These are phyloP conservation scores for Molossus alvarezi DNA, from an alignment of 2,797 vertebrate genomes.

Conservation along the genomic window DNA sequence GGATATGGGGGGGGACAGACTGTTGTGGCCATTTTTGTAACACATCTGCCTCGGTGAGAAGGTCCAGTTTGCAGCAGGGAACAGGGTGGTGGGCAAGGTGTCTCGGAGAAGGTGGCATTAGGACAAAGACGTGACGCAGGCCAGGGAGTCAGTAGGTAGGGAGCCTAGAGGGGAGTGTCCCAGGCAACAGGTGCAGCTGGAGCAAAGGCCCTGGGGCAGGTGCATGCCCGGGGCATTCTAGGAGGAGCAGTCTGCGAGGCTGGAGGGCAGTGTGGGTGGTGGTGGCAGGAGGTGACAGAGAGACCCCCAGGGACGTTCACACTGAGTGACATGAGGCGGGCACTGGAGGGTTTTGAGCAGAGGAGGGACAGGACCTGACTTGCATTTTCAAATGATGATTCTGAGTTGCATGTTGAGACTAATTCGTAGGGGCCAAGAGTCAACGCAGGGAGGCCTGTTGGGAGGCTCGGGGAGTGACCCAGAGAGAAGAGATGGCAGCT, in stretches of 20 bases:
- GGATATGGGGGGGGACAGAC: background rate
- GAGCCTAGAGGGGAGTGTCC: background rate
- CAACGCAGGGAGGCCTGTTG: background rate
- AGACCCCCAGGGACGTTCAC: background rate
- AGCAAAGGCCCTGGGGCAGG: background rate
- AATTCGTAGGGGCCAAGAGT: too few species aligned
- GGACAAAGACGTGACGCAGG: background rate
- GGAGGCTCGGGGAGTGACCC: background rate
- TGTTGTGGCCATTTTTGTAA: rapidly evolving
- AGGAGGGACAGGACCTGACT: background rate
- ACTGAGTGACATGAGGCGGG: rapidly evolving
- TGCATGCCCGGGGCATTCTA: rapidly evolving
- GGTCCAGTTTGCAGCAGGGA: background rate
- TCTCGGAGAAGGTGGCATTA: background rate
- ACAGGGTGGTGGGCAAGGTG: background rate
- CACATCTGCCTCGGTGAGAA: background rate
- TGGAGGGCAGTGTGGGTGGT: background rate
- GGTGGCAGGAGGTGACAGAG: too few species aligned
- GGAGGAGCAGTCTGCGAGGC: background rate
- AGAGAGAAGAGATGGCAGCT: background rate
- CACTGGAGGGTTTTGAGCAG: background rate
- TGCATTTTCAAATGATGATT: background rate
- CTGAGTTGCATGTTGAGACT: background rate
- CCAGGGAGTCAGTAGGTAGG: background rate
- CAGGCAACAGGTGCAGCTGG: background rate